Evolutionary conservation across 2,888 invertebrate genomes (phyloP).

Genomic region (Cyaniris semiargus): DNA sequence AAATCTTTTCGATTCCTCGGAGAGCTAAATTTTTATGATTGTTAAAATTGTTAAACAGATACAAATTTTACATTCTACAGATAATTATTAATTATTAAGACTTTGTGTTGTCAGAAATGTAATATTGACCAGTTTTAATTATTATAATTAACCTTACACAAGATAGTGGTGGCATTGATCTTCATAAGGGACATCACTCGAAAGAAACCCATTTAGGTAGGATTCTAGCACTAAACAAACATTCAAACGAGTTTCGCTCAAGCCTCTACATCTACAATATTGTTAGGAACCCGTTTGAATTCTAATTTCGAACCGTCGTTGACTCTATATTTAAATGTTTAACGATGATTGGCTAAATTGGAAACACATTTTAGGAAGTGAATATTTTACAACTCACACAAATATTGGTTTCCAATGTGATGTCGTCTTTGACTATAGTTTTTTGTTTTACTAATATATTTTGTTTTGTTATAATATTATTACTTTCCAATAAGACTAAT

Average conservation of each 20-base stretch:
- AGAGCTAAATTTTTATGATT: no score
- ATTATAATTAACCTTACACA: neutral
- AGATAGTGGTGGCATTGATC: neutral
- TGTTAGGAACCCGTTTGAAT: slow-evolving; percentile 10
- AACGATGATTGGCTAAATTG: slow-evolving; percentile 20
- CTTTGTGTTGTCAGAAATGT: no score
- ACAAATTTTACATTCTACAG: neutral
- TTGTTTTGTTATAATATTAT: neutral
- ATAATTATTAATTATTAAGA: no score
- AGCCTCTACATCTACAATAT: slow-evolving; percentile 4
- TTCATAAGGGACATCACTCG: neutral
- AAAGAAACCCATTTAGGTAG: neutral
- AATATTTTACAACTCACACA: neutral
- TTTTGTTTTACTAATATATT: neutral
- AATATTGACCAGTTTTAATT: no score
- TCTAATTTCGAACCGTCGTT: slow-evolving; percentile 24
- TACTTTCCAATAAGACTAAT: neutral
- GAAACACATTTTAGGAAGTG: slow-evolving; percentile 23
- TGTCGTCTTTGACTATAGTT: neutral
- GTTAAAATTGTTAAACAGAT: no score
- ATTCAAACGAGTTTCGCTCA: slow-evolving; percentile 25
- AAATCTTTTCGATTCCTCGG: neutral
- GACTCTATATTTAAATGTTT: slow-evolving; percentile 27
- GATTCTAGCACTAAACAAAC: slow-evolving; percentile 15
- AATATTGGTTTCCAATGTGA: neutral